Evolutionary conservation across 1,140 invertebrate species (phyloP).

Genomic region (Gryllus bimaculatus): DNA sequence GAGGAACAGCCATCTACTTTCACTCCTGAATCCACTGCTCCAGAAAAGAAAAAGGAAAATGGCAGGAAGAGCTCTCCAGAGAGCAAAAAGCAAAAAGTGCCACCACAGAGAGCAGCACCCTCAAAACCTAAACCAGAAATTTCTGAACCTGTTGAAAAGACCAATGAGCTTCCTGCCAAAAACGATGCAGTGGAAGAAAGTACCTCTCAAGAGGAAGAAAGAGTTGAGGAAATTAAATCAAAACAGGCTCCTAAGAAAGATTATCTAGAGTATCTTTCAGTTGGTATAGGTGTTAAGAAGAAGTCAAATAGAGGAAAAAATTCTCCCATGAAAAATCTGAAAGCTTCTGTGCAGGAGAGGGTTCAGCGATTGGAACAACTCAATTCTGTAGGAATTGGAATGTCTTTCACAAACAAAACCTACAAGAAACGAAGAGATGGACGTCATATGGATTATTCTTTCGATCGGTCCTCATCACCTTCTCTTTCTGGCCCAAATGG

Average conservation of each 20-base stretch:
- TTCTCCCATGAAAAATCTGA: constrained; percentile 21
- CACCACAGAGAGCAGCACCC: background rate
- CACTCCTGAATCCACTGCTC: constrained; percentile 21
- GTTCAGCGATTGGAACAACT: constrained; percentile 13
- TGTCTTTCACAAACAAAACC: background rate
- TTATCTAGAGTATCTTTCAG: constrained; percentile 52
- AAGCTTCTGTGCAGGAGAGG: constrained; percentile 14
- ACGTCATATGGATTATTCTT: background rate
- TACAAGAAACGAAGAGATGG: background rate
- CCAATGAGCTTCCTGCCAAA: background rate
- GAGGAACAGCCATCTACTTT: constrained; percentile 46
- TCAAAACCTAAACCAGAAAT: background rate
- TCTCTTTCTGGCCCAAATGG: background rate
- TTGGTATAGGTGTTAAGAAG: constrained; percentile 46
- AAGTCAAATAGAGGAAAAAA: constrained; percentile 50
- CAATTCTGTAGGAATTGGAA: background rate
- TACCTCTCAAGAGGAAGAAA: constrained; percentile 23
- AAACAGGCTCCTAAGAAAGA: constrained; percentile 41
- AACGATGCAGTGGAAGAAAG: background rate
- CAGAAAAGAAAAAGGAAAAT: background rate
- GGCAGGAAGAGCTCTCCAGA: background rate
- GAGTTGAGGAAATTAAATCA: constrained; percentile 18
- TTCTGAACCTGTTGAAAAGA: background rate
- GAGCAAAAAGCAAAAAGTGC: background rate
- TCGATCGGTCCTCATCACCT: background rate